Evolutionary conservation across 30 jellyfish, hydroid and myxozoan species (phyloP).

Genomic region (Cassiopea andromeda): DNA sequence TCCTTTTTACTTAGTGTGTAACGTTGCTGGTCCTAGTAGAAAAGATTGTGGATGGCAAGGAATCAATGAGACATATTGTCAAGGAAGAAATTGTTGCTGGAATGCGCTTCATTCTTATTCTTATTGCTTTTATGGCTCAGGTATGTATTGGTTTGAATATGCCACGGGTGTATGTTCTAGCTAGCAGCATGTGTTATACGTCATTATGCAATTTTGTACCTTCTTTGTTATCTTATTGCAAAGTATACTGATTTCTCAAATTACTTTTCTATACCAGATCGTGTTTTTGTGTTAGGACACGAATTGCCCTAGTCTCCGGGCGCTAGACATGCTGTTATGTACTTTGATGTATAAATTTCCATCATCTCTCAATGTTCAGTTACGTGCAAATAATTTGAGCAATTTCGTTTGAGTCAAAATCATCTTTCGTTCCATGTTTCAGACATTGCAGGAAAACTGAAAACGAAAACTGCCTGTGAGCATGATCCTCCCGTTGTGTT

Average conservation of each 20-base stretch:
- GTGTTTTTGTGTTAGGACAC: not conserved
- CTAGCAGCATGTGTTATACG: too few relatives aligned
- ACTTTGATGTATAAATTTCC: too few relatives aligned
- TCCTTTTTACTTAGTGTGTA: slow-evolving; percentile 24
- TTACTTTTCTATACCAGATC: too few relatives aligned
- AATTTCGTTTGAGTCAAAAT: too few relatives aligned
- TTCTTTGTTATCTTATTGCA: not conserved
- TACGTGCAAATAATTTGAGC: too few relatives aligned
- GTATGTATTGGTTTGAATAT: not conserved
- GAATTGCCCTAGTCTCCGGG: not conserved
- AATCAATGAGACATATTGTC: slow-evolving; percentile 13
- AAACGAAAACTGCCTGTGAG: slow-evolving; percentile 25
- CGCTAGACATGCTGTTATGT: not conserved
- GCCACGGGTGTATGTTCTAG: not conserved
- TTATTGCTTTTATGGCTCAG: slow-evolving; percentile 59
- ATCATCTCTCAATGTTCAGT: too few relatives aligned
- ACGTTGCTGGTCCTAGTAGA: slow-evolving; percentile 16
- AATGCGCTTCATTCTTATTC: slow-evolving; percentile 2
- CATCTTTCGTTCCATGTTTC: not conserved
- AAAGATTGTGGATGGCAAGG: slow-evolving; percentile 70
- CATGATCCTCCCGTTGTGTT: slow-evolving; percentile 38
- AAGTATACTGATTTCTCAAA: not conserved
- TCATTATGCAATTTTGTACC: not conserved
- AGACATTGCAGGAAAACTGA: slow-evolving; percentile 33
- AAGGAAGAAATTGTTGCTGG: slow-evolving; percentile 45